These are phyloP conservation scores for Pogonomyrmex californicus DNA, from an alignment of 1,140 invertebrate species.

Conservation along the genomic window DNA sequence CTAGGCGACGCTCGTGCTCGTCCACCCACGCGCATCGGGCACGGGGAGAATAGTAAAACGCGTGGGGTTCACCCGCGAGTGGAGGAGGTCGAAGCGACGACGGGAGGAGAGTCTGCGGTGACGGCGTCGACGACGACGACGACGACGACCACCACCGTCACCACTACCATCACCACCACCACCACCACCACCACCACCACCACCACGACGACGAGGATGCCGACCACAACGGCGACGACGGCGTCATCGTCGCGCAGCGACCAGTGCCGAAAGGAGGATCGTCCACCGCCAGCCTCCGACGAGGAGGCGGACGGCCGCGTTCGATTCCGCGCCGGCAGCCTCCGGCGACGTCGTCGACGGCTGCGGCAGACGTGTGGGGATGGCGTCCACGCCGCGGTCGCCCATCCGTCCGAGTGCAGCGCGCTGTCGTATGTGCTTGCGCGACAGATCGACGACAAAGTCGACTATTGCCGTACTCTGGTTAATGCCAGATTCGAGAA, in stretches of 20 bases:
- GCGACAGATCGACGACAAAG: conserved; percentile 86
- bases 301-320: conserved; percentile 48
- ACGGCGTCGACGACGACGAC: conserved; percentile 7
- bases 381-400: conserved; percentile 74
- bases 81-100: not conserved
- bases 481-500: conserved; percentile 89
- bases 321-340: conserved; percentile 25
- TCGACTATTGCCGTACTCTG: conserved; percentile 87
- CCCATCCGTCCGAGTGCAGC: conserved; percentile 84
- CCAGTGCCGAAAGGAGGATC: conserved; percentile 71
- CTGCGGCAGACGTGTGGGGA: conserved; percentile 13
- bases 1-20: conserved; percentile 7
- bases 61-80: not conserved
- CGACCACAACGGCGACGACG: not conserved
- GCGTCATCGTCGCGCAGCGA: conserved; percentile 10
- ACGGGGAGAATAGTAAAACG: conserved; percentile 11
- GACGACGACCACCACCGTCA: not conserved
- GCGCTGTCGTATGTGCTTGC: conserved; percentile 86
- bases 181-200: too few species aligned
- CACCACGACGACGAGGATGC: not conserved
- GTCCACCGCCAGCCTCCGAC: not conserved
- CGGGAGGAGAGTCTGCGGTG: not conserved
- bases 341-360: conserved; percentile 41
- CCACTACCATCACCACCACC: too few species aligned
- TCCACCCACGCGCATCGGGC: conserved; percentile 4